Base-by-base conservation (phyloP, 2,113 vertebrate genomes). In the Pao palembangensis region DNA sequence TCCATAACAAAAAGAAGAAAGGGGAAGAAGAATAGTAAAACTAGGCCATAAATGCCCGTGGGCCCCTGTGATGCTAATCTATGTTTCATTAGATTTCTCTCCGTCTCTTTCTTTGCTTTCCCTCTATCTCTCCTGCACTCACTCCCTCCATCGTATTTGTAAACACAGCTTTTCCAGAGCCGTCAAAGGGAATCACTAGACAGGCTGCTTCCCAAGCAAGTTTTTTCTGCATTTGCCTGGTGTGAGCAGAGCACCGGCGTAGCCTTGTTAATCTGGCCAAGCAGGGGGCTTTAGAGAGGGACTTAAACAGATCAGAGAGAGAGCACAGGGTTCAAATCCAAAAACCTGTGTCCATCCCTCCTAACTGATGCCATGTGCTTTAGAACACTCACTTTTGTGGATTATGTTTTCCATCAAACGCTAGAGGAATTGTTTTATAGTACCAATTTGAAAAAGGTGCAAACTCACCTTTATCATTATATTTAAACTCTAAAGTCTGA, bases 21-120 rank as follows among this genome's bases (percentile, higher is more conserved):
- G 71, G 63, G 64, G 66, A 56, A 68, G 56, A 69, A 86, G 71
- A 83, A 84, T 74, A 67, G 63, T 25, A 82, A 88, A 91, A 88
- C 55, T 91, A 90, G 90, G 91, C 86, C 91, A 89, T 80, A 85
- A 85, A 88, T 52, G 79, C 88, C 78, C 20, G 61, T 69, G 85
- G 87, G 88, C 76, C 60, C 55, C 57, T 0, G 61, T 55, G 75
- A 90, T 88, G 78, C 84, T 88, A 88, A 92, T 92, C 90, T 91
- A 90, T 89, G 85, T 90, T 89, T 91, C 80, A 89, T 90, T 88
- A 83, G 73, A 87, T 86, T 82, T 61, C 76, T 78, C 71, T 61
- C 75, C 58, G 56, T 58, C 61, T 66, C 55, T 14, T 57, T 58
- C 50, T 55, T 51, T 50, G 54, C 43, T 60, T 46, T 58, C 21